A percentile compares a stretch with the other conserved stretches of the same genome.
Conservation (phyloP, 2,113 vertebrate genomes). For the Tricholaema leucomelas region DNA sequence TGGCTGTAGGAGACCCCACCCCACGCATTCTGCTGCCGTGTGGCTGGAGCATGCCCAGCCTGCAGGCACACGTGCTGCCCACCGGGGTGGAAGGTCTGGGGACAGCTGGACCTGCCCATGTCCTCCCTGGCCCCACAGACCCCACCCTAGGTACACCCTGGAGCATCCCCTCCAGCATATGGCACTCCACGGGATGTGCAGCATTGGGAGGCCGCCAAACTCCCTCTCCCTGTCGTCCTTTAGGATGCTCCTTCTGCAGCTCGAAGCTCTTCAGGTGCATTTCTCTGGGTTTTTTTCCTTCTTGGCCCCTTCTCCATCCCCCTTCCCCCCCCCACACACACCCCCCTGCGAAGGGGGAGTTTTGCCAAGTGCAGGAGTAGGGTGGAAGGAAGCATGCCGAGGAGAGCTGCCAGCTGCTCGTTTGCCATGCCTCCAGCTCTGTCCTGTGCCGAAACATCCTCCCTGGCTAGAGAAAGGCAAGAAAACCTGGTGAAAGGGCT, state of each 20-base stretch:
- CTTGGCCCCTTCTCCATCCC: background rate
- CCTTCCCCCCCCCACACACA: background rate
- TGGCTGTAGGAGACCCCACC: background rate
- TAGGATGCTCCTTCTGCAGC: background rate
- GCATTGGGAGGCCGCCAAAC: background rate
- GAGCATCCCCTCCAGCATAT: background rate
- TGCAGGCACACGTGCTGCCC: fast-evolving
- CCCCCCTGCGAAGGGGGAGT: background rate
- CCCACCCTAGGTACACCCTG: fast-evolving
- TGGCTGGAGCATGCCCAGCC: background rate
- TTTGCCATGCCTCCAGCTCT: conserved; percentile 7
- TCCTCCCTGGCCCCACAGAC: background rate
- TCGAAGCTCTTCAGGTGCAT: background rate
- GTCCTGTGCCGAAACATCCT: background rate
- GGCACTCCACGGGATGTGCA: fast-evolving
- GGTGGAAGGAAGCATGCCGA: background rate
- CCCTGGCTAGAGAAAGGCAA: conserved; percentile 23
- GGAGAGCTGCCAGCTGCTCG: background rate
- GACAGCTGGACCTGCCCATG: background rate
- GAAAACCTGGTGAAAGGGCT: conserved; percentile 23
- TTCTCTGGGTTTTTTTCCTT: background rate
- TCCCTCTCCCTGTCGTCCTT: background rate
- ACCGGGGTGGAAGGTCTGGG: background rate
- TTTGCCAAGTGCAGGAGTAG: background rate
- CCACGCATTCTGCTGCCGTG: fast-evolving